Percentiles rank a stretch among this genome's conserved stretches.
Conservation (phyloP, 2,888 invertebrate species). For the Hirudinaria manillensis region DNA sequence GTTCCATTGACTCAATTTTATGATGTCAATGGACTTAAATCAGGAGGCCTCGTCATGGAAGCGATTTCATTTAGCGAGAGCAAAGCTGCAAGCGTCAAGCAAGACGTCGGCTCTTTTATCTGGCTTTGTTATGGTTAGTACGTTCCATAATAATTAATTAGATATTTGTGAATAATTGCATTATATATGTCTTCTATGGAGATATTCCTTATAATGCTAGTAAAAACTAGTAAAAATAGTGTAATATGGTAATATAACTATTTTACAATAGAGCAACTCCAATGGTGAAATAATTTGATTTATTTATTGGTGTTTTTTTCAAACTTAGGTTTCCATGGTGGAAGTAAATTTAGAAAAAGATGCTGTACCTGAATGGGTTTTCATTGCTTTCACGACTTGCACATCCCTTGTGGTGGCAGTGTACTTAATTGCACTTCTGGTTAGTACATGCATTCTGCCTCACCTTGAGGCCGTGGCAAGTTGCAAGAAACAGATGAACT, state of each 20-base stretch:
- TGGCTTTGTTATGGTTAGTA: conserved; percentile 31
- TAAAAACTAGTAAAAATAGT: no score
- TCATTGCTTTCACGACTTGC: conserved; percentile 30
- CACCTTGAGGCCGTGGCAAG: conserved; percentile 31
- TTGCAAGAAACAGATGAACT: not conserved
- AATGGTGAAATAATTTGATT: no score
- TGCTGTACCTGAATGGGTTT: not conserved
- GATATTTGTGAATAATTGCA: not conserved
- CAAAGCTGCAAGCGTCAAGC: conserved; percentile 32
- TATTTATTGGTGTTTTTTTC: no score
- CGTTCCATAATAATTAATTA: not conserved
- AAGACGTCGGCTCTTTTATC: conserved; percentile 33
- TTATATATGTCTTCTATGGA: not conserved
- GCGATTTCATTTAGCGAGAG: conserved; percentile 32
- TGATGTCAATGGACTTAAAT: conserved; percentile 8
- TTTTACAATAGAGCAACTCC: no score
- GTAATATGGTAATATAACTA: no score
- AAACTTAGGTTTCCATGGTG: conserved; percentile 32
- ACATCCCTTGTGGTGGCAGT: conserved; percentile 32
- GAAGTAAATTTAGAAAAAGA: conserved; percentile 27
- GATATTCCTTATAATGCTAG: not conserved
- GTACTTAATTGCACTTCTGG: conserved; percentile 27
- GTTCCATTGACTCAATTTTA: not conserved
- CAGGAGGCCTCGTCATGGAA: conserved; percentile 13
- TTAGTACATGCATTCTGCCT: conserved; percentile 33